Evolutionary conservation across 35 echinoderm and acorn worm species (phyloP).

Genomic region (Apostichopus parvimensis): DNA sequence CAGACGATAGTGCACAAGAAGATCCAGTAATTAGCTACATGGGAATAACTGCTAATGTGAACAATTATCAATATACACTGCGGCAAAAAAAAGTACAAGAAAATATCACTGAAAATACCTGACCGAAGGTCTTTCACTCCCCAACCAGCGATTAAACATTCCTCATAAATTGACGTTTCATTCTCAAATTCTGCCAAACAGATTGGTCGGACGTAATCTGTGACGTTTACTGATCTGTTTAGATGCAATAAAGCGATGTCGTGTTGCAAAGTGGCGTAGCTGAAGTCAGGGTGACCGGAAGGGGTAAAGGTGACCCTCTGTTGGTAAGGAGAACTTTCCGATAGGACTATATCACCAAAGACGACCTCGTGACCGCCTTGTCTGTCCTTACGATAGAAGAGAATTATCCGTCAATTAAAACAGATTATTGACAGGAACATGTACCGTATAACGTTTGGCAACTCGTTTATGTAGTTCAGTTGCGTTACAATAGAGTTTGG

Average conservation of each 20-base stretch:
- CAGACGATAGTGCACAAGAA: too few species aligned
- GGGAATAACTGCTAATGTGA: too few species aligned
- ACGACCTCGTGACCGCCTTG: constrained; percentile 8
- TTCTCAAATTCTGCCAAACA: neutral
- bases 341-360: constrained; percentile 4
- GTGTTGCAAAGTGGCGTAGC: constrained; percentile 3
- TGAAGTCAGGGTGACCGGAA: neutral
- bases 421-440: too few species aligned
- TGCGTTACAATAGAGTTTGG: too few species aligned
- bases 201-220: constrained; percentile 19
- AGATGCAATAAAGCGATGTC: constrained; percentile 32
- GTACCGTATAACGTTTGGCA: too few species aligned
- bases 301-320: constrained; percentile 4
- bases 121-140: constrained; percentile 2
- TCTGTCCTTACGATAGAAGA: constrained; percentile 20
- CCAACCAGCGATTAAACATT: constrained; percentile 47
- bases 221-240: neutral
- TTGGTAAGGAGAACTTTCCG: neutral
- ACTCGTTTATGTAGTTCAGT: too few species aligned
- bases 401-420: too few species aligned
- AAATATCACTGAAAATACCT: neutral
- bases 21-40: too few species aligned
- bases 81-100: too few species aligned
- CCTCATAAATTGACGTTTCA: neutral
- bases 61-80: too few species aligned